Evolutionary conservation across 2,888 invertebrate genomes (phyloP).

Genomic region (Conomelus anceps): DNA sequence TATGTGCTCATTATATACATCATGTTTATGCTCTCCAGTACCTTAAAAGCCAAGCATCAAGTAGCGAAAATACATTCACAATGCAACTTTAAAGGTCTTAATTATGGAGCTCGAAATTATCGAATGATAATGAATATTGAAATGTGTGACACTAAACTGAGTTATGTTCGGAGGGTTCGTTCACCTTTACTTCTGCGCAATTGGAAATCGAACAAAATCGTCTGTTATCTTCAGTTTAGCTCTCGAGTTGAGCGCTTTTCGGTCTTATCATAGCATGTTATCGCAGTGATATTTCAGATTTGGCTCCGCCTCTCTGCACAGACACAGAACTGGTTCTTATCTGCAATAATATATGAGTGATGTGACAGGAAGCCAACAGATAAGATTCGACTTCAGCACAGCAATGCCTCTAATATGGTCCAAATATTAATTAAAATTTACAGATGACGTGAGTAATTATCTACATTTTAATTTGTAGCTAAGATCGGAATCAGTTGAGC

Average conservation of each 20-base stretch:
- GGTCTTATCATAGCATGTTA: neutral
- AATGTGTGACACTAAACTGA: neutral
- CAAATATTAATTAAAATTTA: neutral
- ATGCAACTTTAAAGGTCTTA: too few relatives aligned
- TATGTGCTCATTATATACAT: too few relatives aligned
- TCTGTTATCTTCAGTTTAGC: neutral
- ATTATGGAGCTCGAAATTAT: neutral
- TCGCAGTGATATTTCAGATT: neutral
- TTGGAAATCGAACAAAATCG: neutral
- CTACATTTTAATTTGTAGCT: neutral
- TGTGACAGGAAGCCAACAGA: neutral
- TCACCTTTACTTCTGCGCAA: neutral
- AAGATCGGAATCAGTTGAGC: neutral
- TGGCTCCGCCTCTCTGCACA: neutral
- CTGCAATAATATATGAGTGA: neutral
- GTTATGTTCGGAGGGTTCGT: neutral
- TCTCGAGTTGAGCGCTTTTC: neutral
- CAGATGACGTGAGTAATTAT: neutral
- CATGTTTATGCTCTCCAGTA: too few relatives aligned
- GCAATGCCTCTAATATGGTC: neutral
- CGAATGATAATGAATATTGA: neutral
- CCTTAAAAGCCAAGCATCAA: too few relatives aligned
- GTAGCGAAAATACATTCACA: too few relatives aligned
- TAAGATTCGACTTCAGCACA: neutral
- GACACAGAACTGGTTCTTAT: neutral